Conservation (phyloP, 2,888 invertebrate genomes). For the Chelonus formosanus region DNA sequence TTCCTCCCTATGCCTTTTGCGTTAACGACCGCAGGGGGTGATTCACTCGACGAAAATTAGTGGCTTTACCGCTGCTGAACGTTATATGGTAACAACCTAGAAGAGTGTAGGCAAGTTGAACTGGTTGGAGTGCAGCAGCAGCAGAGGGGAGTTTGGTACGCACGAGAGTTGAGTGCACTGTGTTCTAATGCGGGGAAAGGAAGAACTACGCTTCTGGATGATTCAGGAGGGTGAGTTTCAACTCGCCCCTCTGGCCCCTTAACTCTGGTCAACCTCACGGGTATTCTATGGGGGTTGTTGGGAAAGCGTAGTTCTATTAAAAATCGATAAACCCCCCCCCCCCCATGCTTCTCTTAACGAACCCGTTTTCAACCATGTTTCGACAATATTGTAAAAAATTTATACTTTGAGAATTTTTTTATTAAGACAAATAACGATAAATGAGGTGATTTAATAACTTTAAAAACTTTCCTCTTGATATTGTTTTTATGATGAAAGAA, state of each 20-base stretch:
- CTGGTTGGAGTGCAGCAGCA: constrained; percentile 8
- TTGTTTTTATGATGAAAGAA: too few relatives aligned
- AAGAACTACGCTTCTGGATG: background rate
- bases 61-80: constrained; percentile 15
- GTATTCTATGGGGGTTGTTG: constrained; percentile 18
- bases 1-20: constrained; percentile 18
- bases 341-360: constrained; percentile 10
- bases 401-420: background rate
- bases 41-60: constrained; percentile 46
- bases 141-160: constrained; percentile 1
- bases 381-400: background rate
- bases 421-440: background rate
- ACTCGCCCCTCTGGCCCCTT: background rate
- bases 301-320: constrained; percentile 26
- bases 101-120: background rate
- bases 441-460: background rate
- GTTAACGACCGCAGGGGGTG: constrained; percentile 32
- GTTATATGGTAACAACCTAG: constrained; percentile 11
- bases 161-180: background rate
- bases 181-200: too few relatives aligned
- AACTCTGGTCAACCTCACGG: constrained; percentile 7
- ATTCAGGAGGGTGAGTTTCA: constrained; percentile 1
- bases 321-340: constrained; percentile 26
- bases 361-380: constrained; percentile 11
- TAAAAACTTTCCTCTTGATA: too few relatives aligned